Evolutionary conservation across 2,113 vertebrate genomes (phyloP).

Genomic region (Upupa epops): DNA sequence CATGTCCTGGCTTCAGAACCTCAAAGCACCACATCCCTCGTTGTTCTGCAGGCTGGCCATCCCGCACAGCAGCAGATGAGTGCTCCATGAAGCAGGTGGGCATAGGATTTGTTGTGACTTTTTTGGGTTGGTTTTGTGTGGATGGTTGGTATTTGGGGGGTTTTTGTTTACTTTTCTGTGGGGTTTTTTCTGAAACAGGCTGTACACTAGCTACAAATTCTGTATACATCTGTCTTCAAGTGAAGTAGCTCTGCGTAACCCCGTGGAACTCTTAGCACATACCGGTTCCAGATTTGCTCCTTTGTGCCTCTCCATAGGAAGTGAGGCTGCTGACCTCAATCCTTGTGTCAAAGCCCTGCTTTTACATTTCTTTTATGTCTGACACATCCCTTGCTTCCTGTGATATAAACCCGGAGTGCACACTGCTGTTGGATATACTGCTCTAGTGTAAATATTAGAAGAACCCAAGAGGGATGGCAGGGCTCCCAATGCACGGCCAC

Average conservation of each 20-base stretch:
- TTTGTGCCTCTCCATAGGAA: accelerated
- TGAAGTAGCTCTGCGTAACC: background rate
- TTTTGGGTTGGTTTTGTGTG: background rate
- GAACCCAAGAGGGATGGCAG: background rate
- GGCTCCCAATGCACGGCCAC: background rate
- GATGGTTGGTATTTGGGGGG: too few relatives aligned
- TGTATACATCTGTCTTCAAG: background rate
- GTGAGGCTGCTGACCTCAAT: background rate
- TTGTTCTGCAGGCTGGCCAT: background rate
- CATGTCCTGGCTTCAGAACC: background rate
- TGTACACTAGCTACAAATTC: background rate
- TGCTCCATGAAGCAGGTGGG: background rate
- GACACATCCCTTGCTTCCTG: background rate
- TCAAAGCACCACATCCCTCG: accelerated
- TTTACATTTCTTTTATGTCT: background rate
- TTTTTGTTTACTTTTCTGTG: too few relatives aligned
- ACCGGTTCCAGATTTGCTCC: background rate
- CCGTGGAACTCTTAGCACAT: accelerated
- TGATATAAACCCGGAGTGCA: background rate
- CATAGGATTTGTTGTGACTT: accelerated
- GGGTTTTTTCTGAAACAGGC: background rate
- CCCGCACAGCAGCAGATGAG: background rate
- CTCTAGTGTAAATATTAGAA: background rate
- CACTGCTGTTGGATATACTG: background rate
- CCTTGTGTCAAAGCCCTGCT: background rate